A percentile compares a stretch with the other conserved stretches of the same genome.
Conservation (phyloP, 2,113 vertebrate genomes). For the Trichechus manatus region DNA sequence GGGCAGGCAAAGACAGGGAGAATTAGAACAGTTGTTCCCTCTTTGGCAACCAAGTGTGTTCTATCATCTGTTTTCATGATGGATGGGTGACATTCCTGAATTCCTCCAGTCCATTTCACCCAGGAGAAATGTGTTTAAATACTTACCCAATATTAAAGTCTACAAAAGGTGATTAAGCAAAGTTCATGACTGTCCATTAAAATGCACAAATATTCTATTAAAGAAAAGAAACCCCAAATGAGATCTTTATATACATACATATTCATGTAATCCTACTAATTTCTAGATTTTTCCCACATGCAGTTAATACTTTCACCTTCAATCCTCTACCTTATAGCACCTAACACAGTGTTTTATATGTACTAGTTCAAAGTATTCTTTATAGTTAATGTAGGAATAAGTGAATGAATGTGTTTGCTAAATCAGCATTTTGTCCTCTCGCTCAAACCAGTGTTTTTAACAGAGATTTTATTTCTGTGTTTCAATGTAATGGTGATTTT, state of each 20-base stretch:
- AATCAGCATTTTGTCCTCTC: background rate
- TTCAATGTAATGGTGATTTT: background rate
- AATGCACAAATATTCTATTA: slow-evolving; percentile 75
- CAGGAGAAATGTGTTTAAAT: slow-evolving; percentile 63
- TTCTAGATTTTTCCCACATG: slow-evolving; percentile 42
- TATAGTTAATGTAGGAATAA: background rate
- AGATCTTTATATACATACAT: slow-evolving; percentile 71
- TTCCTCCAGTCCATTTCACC: slow-evolving; percentile 62
- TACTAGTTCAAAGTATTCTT: background rate
- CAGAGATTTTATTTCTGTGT: slow-evolving; percentile 35
- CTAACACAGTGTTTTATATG: background rate
- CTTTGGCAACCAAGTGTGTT: background rate
- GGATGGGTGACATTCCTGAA: slow-evolving; percentile 56
- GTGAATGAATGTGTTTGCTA: background rate
- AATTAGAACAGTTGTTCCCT: background rate
- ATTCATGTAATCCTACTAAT: slow-evolving; percentile 71
- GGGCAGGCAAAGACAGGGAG: background rate
- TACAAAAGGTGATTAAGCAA: slow-evolving; percentile 71
- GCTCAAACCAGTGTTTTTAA: slow-evolving; percentile 21
- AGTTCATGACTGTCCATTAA: slow-evolving; percentile 78
- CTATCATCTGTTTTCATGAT: slow-evolving; percentile 63
- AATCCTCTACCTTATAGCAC: background rate
- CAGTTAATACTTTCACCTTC: slow-evolving; percentile 34
- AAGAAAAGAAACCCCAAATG: slow-evolving; percentile 66
- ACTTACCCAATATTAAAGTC: slow-evolving; percentile 39